Evolutionary conservation across 2,113 vertebrate species (phyloP), one percentile per base, ranked within the genome.

Genomic region (Electrona antarctica): DNA sequence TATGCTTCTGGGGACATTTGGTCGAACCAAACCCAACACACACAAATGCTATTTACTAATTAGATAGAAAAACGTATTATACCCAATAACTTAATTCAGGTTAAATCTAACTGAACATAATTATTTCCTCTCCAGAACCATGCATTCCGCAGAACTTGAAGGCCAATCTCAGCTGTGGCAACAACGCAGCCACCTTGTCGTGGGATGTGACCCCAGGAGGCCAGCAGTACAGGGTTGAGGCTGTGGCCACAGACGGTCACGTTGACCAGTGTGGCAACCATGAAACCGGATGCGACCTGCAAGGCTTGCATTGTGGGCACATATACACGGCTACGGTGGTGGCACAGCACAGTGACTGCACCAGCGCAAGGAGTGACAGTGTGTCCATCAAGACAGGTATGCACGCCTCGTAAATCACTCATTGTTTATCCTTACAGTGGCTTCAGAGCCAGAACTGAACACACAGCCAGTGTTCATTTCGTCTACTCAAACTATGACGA

Each of bases 341-440:
- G 0, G 92, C 90, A 1, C 79, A 84, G 13, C 77, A 93, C 84
- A 80, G 71, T 0, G 69, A 63, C 21, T 94, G 94, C 67, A 46
- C 0, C 52, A 94, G 92, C 77, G 29, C 56, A 29, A 75, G 73
- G 0, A 93, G 92, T 55, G 45, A 80, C 3, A 71, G 77, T 0
- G 84, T 90, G 28, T 55, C 8, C 0, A 73, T 94, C 75, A 90
- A 67, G 74, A 92, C 93, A 29, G 91, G 94, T 94, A 78, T 57
- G 72, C 9, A 12, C 6, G 72, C 55, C 21, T 21, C 21, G 21
- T 2, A 21, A 21, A 21, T 21, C 21, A 21, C 21, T 21, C 21
- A 1, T 21, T 21, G 21, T 21, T 21, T 21, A 21, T 21, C 21
- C 21, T 21, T 21, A 21, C 21, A 21, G 21, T 21, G 21, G 21